Evolutionary conservation across 2,113 vertebrate species (phyloP), one percentile per base, ranked within the genome.

Genomic region (Amazona vittata): DNA sequence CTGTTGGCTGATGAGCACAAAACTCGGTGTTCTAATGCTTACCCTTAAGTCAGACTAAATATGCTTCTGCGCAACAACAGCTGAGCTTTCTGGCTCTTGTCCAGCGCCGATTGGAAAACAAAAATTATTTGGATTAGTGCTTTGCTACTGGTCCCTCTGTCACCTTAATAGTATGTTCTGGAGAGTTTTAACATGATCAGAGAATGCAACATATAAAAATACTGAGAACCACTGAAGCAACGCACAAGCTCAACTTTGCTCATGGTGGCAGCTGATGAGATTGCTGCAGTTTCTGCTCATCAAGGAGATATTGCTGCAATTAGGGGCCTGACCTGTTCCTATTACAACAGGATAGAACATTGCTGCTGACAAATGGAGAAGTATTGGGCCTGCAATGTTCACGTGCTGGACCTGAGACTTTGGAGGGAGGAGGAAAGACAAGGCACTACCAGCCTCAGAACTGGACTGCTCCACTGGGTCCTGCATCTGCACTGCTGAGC

Each of bases 201-300:
- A 77, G 41, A 78, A 62, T 3, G 31, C 21, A 71, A 63, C 6
- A 18, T 25, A 52, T 8, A 50, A 37, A 88, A 92, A 89, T 81
- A 94, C 92, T 8, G n/a, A 93, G 88, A 55, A 71, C 31, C 68
- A 55, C 71, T 35, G 50, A 68, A 82, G 33, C 68, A 8, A 2
- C 1, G 21, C 13, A 3, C 76, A 50, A 76, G 26, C 47, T 83
- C 85, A 94, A 74, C 83, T 92, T 86, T 78, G 68, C 22, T 67
- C 67, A 6, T 10, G 13, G 53, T 33, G 63, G 70, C 83, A 90
- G 94, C 63, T 70, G 73, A 92, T 43, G 50, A 86, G 75, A 68
- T 21, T 53, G 59, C 46, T 73, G 37, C n/a, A 47, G 68, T 33
- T 94, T 65, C 76, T 83, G 89, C 91, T 93, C 94, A 63, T 95